Base-by-base conservation (phyloP, 1,140 invertebrate species). In the Aphelinus atriplicis region DNA sequence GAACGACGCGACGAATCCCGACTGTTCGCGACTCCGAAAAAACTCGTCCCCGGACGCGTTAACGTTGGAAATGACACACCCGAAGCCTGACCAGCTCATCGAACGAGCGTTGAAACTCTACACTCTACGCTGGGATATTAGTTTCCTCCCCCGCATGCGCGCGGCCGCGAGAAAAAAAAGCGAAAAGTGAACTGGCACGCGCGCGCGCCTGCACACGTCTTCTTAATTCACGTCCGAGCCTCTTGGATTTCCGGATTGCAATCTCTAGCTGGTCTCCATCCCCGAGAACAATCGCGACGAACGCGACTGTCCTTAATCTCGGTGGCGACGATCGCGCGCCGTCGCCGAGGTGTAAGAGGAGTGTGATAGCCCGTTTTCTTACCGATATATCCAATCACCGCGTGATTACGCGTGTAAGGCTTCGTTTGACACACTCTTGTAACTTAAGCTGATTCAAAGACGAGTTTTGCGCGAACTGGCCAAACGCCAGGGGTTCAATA, bases 391-490 rank as follows among this genome's bases (percentile, higher is more conserved):
- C 63, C 65, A 6, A 74, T 74, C 68, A 74, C 57, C 53, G 60
- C 55, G 42, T 57, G 62, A 71, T 71, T 58, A 65, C 43, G 67
- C 50, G 72, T 58, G 45, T 81, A 82, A 43, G 84, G 80, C 80
- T 85, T 85, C 82, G 61, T 77, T 83, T 80, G 82, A 81, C 82
- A 81, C 77, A 84, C 77, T 75, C 68, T 82, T 83, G 79, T 81
- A 82, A 82, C 78, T 80, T 75, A 83, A 85, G 84, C 82, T 82
- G 75, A 85, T 85, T 82, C 73, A 83, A 76, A 77, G 76, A 26
- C 26, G 26, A 26, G 26, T 26, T 26, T 26, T 26, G 26, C 26
- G 26, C 26, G 26, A 26, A 26, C 71, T 55, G 47, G 68, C 50
- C n/a, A 6, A 26, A 43, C 42, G 45, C 65, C 63, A 75, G 63